Percentiles rank a stretch among this genome's conserved stretches.
Evolutionary conservation across 2,797 vertebrate genomes (phyloP).

Genomic region (Diplodus puntazzo): DNA sequence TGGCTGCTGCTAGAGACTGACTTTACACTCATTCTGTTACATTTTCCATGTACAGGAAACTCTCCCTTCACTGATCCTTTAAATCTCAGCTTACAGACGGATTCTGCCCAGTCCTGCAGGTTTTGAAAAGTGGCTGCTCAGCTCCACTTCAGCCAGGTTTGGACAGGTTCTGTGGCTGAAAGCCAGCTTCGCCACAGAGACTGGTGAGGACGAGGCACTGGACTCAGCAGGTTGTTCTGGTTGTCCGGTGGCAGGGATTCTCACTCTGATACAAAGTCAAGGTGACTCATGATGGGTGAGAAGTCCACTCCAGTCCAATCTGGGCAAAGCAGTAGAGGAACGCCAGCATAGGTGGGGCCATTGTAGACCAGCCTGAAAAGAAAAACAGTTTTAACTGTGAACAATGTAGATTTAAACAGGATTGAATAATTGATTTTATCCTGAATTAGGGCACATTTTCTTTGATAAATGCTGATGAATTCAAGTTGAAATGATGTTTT

Average conservation of each 20-base stretch:
- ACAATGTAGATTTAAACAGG: neutral
- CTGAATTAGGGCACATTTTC: neutral
- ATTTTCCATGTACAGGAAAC: slow-evolving; percentile 28
- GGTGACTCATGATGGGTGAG: slow-evolving; percentile 70
- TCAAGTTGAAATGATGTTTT: neutral
- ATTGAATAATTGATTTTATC: neutral
- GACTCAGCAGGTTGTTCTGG: slow-evolving; percentile 56
- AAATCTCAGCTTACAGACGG: slow-evolving; percentile 11
- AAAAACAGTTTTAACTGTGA: neutral
- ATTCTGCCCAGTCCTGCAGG: slow-evolving; percentile 24
- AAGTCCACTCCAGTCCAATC: slow-evolving; percentile 83
- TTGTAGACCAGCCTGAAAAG: slow-evolving; percentile 81
- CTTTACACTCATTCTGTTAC: slow-evolving; percentile 20
- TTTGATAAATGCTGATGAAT: neutral
- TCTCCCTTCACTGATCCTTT: slow-evolving; percentile 7
- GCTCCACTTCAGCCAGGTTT: slow-evolving; percentile 45
- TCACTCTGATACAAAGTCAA: slow-evolving; percentile 57
- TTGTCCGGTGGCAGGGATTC: slow-evolving; percentile 44
- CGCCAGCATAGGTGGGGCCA: slow-evolving; percentile 78
- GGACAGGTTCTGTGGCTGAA: slow-evolving; percentile 47
- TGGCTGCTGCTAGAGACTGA: slow-evolving; percentile 1
- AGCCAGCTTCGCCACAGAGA: slow-evolving; percentile 47
- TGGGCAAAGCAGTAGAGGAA: slow-evolving; percentile 89
- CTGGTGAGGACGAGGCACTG: slow-evolving; percentile 32
- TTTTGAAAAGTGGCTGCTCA: slow-evolving; percentile 53